Base-by-base conservation (phyloP, 2,797 vertebrate genomes). In the Coluber constrictor region DNA sequence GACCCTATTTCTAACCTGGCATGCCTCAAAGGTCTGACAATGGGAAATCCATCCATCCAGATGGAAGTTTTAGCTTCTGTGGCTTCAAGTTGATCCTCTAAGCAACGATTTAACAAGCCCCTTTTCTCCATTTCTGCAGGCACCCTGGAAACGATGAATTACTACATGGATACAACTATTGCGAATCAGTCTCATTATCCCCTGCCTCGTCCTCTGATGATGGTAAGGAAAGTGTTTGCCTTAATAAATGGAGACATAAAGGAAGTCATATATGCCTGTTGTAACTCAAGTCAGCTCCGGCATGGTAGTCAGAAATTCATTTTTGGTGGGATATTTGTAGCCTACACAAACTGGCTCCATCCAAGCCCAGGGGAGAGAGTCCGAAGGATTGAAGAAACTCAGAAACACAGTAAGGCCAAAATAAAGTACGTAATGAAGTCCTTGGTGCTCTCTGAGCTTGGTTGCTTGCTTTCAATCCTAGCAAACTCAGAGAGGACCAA, bases 91-190 rank as follows among this genome's bases (percentile, higher is more conserved):
- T 27, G 66, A 74, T 15, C 4, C 92, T 54, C 83, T 37, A 88
- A 27, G 3, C 25, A 43, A 47, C 13, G 1, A 7, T 11, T 91
- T 95, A 87, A 95, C 0, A 0, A 16, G 54, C 90, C 12, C 92
- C 9, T 91, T 95, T 93, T 93, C 43, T 4, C 87, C 60, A 0
- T 94, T 95, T 92, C 90, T 4, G 11, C 96, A 98, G 98, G 97
- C 87, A 63, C 87, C 90, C 90, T 90, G 56, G 59, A 25, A 94
- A 96, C 94, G 96, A 99, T 99, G 99, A 99, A 98, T 98, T 99
- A 99, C 98, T 99, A 99, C 95, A 94, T 98, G 98, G 98, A 99
- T 97, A 97, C 98, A 91, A 94, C 98, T 96, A 97, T 98, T 12
- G 97, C 97, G 95, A 98, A 95, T 94, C 94, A 98, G 51, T 97